Base-by-base conservation (phyloP, 2,888 invertebrate species). In the Platycnemis pennipes region DNA sequence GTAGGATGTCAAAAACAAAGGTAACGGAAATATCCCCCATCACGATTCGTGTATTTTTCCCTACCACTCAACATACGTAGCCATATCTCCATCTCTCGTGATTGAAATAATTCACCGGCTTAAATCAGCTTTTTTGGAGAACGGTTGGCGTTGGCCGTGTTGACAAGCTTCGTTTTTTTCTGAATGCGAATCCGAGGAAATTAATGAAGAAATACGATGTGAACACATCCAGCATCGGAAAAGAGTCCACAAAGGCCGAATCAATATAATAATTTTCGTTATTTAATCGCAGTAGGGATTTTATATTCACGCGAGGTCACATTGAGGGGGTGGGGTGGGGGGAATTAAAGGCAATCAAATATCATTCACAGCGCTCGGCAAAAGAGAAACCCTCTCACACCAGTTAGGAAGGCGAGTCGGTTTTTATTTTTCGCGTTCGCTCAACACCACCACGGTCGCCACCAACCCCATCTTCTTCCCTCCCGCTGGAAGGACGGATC, bases 321-420 rank as follows among this genome's bases (percentile, higher is more conserved):
- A 31, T 1, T 31, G 77, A 37, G 77, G 77, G 13, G 37, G n/a
- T 1, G 11, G 37, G 77, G 69, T 8, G 37, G 69, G 7, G 31
- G 37, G 77, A 77, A 77, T 77, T 77, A 77, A 63, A 37, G 77
- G 77, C 77, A 77, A 77, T 77, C 77, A 77, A 77, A 77, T 77
- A 77, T 77, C 37, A 77, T 77, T 77, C 77, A 77, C 77, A 37
- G 31, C 77, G 3, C 77, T 77, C 37, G 77, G 13, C 8, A 77
- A 37, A 77, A 37, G 13, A 13, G 37, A 77, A 37, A 31, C 77
- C 77, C 37, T 37, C 77, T 16, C 77, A 16, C 77, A 37, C 77
- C 77, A 77, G 77, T 77, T 77, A 77, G 8, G 77, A 31, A 31
- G 37, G 16, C 31, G 37, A 37, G 31, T 77, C 37, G 77, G 37